Evolutionary conservation across 92 coral and sea anemone genomes (phyloP), one percentile per base, ranked within the genome.

Genomic region (Plumapathes pennacea): DNA sequence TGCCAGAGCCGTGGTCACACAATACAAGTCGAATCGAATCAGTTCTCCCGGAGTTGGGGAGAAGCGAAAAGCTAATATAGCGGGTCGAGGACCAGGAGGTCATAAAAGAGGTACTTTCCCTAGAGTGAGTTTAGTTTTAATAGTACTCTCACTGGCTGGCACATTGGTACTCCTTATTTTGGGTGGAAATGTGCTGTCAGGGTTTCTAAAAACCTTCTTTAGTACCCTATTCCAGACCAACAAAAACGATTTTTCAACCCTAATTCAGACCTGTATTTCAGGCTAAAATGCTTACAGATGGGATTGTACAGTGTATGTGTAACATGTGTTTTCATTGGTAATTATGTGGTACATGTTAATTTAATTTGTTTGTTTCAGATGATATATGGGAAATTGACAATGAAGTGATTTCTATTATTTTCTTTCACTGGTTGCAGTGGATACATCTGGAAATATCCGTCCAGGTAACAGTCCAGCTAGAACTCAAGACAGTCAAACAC

Each of bases 51-150:
- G 74, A 9, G 50, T 13, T 8, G 41, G n/a, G 9, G 43, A 26
- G 17, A 61, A 14, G 24, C 46, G 30, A 10, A 64, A 45, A 34
- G 42, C 41, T 42, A 38, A 69, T 22, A 37, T 84, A 21, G 60
- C 66, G 14, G 99, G 97, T 10, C 82, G 99, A 40, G 99, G 98
- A 10, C 98, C 98, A 32, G 98, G 98, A 2, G 98, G 99, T 9
- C 99, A 94, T 53, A 94, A 85, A 68, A 83, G 78, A 84, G 97
- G 97, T 87, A 32, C 25, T 11, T 11, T 4, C 41, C 14, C 26
- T 5, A 1, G 22, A 19, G 8, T 10, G 13, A 5, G 5, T 2
- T 32, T 1, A 25, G 10, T 10, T 10, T 45, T 15, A 10, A 10
- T 20, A 25, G 39, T 23, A 36, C n/a, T 5, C 1, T 60, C 6